Evolutionary conservation across 2,113 vertebrate species (phyloP), one percentile per base, ranked within the genome.

Genomic region (Dromiciops gliroides): DNA sequence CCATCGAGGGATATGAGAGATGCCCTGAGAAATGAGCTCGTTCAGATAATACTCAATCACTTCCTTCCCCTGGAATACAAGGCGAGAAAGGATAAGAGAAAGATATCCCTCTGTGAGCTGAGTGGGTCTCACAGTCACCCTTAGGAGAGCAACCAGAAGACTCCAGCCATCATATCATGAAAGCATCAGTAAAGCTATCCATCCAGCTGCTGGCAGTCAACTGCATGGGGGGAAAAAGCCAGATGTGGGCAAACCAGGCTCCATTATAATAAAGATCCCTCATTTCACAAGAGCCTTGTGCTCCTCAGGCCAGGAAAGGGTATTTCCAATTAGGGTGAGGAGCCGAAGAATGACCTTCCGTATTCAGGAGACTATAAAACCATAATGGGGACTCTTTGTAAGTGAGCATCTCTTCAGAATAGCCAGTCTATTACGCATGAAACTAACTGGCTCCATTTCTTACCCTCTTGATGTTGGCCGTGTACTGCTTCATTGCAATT

Each of bases 401-500:
- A 75, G 37, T 75, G 60, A 37, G 60, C 16, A 44, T 22, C 67
- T n/a, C 67, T 75, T 44, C 16, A 44, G 19, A 75, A 75, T 16
- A 44, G 19, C 37, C 67, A 75, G 37, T 14, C 28, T 67, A 31
- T 75, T 75, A 75, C 37, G 2, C 37, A 6, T 75, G 37, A 67
- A 37, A 26, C 50, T 0, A 0, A 50, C 0, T 0, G 26, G 53
- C 56, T 44, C 92, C 19, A 2, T 3, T 93, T 50, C 97, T 98
- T 93, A 99, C 99, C 98, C 97, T 97, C 95, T 99, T 99, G 97
- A 99, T 98, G 67, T 98, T 99, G 56, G 99, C 98, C 0, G 99
- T 99, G 93, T 99, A 99, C 91, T 99, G 99, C 96, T 98, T 99
- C 99, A 99, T 99, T 89, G 99, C 99, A 0, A 99, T 99, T 93